Base-by-base conservation (phyloP, 1,140 invertebrate genomes). In the Gonioctena quinquepunctata region DNA sequence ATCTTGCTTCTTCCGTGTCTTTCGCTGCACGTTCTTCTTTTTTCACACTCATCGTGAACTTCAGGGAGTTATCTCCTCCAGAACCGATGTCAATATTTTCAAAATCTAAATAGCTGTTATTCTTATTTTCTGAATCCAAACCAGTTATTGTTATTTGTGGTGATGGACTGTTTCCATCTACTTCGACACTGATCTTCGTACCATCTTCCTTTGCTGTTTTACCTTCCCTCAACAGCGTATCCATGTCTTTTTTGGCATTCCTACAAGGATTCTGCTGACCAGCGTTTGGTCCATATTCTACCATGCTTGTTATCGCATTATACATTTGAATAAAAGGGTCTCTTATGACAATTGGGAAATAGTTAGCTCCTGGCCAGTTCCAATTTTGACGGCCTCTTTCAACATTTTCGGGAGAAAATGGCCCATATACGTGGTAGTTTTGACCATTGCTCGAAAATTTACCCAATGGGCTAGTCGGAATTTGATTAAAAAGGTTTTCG, bases 311-410 rank as follows among this genome's bases (percentile, higher is more conserved):
- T 70, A 83, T 83, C 0, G 85, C 83, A 49, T 85, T 86, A 7
- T 84, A 84, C 49, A 86, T 78, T 42, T 82, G 83, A n/a, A 88
- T 70, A 27, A 87, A 80, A 1, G 87, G 87, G 77, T 88, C 86
- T 79, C 85, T 86, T 26, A 88, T 84, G 18, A 87, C 77, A 48
- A 88, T 80, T 13, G 87, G 88, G 75, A 89, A 88, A 50, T 85
- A 81, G 59, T 81, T 80, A 16, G 84, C 81, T 26, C 86, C 82
- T 11, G 86, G 86, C 82, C 82, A 86, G 42, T 72, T 72, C 69
- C 72, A 77, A 19, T 77, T 73, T 63, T 70, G 70, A 18, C 74
- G 59, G 18, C 63, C 33, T 75, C 82, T 77, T 21, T 68, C 57
- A 11, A 16, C 16, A 49, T 67, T 54, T 8, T 3, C 3, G n/a